These are phyloP conservation scores for Papilio polyxenes DNA, from an alignment of 1,140 invertebrate genomes.

Conservation along the genomic window DNA sequence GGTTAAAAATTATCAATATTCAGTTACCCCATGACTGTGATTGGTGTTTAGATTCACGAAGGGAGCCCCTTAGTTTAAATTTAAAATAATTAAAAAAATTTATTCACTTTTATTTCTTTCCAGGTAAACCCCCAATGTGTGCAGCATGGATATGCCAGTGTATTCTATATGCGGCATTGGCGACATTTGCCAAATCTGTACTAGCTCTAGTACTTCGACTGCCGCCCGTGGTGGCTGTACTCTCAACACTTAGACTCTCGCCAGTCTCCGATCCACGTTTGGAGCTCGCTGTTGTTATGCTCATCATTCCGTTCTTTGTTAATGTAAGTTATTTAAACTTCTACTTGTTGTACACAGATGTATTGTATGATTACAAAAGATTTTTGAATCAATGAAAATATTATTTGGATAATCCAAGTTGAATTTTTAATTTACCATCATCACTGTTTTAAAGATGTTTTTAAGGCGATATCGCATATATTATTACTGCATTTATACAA, in stretches of 20 bases:
- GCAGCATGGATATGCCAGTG: conserved; percentile 87
- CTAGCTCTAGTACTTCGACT: conserved; percentile 84
- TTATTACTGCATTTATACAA: no score
- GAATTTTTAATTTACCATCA: no score
- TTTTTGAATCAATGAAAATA: no score
- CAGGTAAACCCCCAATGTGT: conserved; percentile 85
- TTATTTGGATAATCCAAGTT: no score
- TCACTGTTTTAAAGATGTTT: no score
- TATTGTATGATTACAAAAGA: no score
- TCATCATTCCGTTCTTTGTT: conserved; percentile 90
- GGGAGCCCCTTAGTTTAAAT: no score
- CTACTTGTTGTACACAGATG: no score
- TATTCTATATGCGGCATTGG: conserved; percentile 84
- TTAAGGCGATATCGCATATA: no score
- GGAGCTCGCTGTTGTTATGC: conserved; percentile 88
- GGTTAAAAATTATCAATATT: background rate
- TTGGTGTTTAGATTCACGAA: no score
- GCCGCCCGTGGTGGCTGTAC: conserved; percentile 83
- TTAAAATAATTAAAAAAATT: background rate
- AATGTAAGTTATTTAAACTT: conserved; percentile 84
- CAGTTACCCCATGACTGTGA: no score
- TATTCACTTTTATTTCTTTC: background rate
- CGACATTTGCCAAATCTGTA: conserved; percentile 85
- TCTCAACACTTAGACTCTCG: conserved; percentile 84
- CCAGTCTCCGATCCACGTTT: conserved; percentile 86